These are phyloP conservation scores for Andricus grossulariae DNA, from an alignment of 1,140 invertebrate species.

Conservation along the genomic window DNA sequence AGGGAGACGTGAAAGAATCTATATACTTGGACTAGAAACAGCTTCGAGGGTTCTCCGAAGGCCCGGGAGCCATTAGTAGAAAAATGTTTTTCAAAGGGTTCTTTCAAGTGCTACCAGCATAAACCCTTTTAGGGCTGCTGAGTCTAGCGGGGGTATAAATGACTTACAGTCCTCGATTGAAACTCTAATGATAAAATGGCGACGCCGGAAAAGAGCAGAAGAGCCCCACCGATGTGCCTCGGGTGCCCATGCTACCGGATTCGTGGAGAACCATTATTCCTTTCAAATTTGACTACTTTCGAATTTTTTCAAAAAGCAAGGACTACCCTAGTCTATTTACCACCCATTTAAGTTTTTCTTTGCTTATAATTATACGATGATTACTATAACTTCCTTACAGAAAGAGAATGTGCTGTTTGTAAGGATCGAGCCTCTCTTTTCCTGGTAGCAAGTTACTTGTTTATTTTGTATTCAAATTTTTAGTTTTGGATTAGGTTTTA, in stretches of 20 bases:
- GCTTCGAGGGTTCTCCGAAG: constrained; percentile 51
- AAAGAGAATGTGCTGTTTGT: too few relatives aligned
- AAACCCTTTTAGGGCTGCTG: constrained; percentile 58
- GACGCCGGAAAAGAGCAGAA: constrained; percentile 38
- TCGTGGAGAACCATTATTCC: constrained; percentile 30
- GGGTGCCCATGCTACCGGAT: constrained; percentile 16
- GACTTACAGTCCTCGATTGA: constrained; percentile 56
- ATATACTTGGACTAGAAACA: constrained; percentile 48
- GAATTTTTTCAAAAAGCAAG: constrained; percentile 2
- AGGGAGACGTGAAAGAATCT: constrained; percentile 35
- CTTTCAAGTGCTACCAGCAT: constrained; percentile 58
- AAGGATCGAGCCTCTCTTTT: too few relatives aligned
- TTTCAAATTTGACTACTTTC: constrained; percentile 24
- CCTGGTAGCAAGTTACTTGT: too few relatives aligned
- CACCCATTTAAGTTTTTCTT: neutral
- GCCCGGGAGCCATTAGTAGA: constrained; percentile 59
- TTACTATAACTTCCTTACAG: too few relatives aligned
- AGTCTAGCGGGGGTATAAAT: constrained; percentile 52
- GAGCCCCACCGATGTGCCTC: constrained; percentile 12
- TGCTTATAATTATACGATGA: neutral
- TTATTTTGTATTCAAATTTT: too few relatives aligned
- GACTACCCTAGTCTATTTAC: neutral
- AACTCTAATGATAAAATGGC: constrained; percentile 63
- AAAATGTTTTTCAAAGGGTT: constrained; percentile 65
- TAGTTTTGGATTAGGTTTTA: too few relatives aligned